Percentiles rank a stretch among this genome's conserved stretches.
Evolutionary conservation across 64 coral and sea anemone species (phyloP).

Genomic region (Montipora foliosa): DNA sequence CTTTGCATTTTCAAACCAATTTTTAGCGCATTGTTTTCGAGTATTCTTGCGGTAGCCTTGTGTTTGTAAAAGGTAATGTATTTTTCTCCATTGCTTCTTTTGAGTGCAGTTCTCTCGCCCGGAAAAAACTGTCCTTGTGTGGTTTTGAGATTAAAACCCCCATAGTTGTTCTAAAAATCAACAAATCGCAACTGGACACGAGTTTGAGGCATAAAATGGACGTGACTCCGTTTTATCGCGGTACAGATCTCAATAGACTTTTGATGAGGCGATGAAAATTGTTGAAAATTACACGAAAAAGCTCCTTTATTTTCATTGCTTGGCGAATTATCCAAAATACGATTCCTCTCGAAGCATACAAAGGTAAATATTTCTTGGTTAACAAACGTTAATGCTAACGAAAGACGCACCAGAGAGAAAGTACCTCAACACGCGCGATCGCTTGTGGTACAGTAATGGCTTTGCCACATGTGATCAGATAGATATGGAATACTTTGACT

Average conservation of each 20-base stretch:
- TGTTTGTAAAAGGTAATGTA: constrained; percentile 19
- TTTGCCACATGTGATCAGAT: constrained; percentile 74
- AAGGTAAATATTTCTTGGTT: constrained; percentile 60
- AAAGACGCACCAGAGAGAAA: constrained; percentile 59
- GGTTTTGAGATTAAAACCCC: constrained; percentile 32
- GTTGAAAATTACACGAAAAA: neutral
- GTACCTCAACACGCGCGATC: constrained; percentile 18
- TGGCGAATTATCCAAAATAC: constrained; percentile 19
- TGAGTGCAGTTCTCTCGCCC: neutral
- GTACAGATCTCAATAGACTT: constrained; percentile 4
- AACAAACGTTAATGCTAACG: constrained; percentile 18
- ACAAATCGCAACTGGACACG: neutral
- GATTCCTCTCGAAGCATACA: constrained; percentile 67
- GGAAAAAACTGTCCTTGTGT: constrained; percentile 16
- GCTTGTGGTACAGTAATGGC: constrained; percentile 42
- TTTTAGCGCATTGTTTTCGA: constrained; percentile 29
- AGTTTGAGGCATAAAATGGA: neutral
- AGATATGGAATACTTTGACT: constrained; percentile 53
- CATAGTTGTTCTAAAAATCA: constrained; percentile 14
- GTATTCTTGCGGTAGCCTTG: constrained; percentile 4
- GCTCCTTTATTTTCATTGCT: neutral
- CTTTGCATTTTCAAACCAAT: constrained; percentile 23
- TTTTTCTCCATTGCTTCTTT: neutral
- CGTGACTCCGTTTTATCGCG: constrained; percentile 1
- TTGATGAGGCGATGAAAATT: constrained; percentile 22